These are phyloP conservation scores for Chloropsis cyanopogon DNA, from an alignment of 2,113 vertebrate genomes.

Conservation along the genomic window DNA sequence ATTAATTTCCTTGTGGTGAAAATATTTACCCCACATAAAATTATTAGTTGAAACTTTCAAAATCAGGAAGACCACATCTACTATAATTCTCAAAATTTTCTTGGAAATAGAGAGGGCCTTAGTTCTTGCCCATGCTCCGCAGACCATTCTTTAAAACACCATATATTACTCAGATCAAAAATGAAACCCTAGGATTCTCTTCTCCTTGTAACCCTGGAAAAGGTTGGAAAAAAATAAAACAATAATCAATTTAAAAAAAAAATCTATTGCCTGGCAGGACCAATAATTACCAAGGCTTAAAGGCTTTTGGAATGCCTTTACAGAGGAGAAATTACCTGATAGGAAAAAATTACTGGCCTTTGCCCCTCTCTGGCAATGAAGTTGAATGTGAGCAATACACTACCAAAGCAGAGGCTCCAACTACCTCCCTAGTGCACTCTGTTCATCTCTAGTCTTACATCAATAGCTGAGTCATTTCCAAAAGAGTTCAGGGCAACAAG, in stretches of 20 bases:
- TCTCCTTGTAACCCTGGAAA: neutral
- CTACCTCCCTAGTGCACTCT: neutral
- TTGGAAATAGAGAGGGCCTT: neutral
- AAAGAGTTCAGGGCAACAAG: neutral
- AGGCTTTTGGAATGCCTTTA: neutral
- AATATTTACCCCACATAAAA: neutral
- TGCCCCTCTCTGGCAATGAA: neutral
- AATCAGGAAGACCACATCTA: neutral
- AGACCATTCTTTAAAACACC: neutral
- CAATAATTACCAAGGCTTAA: neutral
- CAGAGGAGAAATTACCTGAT: neutral
- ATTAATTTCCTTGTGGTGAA: neutral
- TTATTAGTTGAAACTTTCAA: neutral
- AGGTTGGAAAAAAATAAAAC: neutral
- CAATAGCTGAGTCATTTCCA: neutral
- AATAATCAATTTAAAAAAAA: too few species aligned
- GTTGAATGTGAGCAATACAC: neutral
- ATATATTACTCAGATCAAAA: neutral
- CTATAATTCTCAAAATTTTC: neutral
- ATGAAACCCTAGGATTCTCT: neutral
- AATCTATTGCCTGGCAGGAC: neutral
- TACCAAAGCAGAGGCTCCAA: neutral
- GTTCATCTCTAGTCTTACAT: neutral
- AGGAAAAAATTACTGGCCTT: neutral
- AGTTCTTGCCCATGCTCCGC: neutral